Evolutionary conservation across 1,140 invertebrate genomes (phyloP).

Genomic region (Eciton burchellii): DNA sequence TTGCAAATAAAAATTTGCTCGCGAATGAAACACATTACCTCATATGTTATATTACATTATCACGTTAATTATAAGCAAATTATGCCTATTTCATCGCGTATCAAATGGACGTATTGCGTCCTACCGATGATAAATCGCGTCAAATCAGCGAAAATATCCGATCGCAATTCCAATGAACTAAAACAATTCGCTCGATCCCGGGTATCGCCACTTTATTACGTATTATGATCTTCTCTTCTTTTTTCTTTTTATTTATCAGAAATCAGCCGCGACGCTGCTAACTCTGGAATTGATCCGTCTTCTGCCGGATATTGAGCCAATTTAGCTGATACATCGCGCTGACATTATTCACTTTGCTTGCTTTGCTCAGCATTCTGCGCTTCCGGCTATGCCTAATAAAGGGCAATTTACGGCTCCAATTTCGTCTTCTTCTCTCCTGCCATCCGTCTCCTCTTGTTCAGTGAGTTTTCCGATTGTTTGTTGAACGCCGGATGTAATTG

Average conservation of each 20-base stretch:
- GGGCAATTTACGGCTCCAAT: constrained; percentile 73
- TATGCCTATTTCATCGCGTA: no score
- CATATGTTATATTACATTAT: no score
- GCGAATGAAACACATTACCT: no score
- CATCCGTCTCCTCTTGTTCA: constrained; percentile 4
- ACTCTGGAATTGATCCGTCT: constrained; percentile 52
- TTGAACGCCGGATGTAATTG: constrained; percentile 35
- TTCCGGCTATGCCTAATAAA: constrained; percentile 57
- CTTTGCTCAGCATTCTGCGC: constrained; percentile 69
- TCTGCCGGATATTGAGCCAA: constrained; percentile 75
- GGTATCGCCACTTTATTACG: background rate
- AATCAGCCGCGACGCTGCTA: constrained; percentile 32
- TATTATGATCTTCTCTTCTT: background rate
- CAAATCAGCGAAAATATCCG: no score
- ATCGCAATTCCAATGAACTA: no score
- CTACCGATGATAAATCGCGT: no score
- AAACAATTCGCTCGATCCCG: no score
- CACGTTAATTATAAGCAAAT: no score
- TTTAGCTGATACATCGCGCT: constrained; percentile 72
- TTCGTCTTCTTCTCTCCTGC: constrained; percentile 71
- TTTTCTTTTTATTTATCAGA: constrained; percentile 21
- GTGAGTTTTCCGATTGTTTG: constrained; percentile 57
- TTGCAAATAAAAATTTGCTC: no score
- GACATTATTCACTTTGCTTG: constrained; percentile 77
- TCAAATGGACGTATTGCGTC: no score